A percentile compares a stretch with the other conserved stretches of the same genome.
Evolutionary conservation across 2,888 invertebrate species (phyloP).

Genomic region (Ichneumoninae sp.): DNA sequence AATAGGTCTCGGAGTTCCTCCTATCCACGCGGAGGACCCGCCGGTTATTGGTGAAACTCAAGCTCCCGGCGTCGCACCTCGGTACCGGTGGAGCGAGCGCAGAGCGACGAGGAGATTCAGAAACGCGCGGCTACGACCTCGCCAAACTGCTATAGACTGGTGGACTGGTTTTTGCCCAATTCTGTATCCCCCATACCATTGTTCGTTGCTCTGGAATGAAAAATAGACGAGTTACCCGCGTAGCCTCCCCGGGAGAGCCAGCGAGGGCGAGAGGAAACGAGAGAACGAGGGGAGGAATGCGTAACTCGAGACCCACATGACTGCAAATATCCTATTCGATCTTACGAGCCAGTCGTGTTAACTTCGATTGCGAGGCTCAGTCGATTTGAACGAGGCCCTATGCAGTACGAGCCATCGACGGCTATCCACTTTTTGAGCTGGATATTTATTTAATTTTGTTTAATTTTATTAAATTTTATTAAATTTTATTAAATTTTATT

Average conservation of each 20-base stretch:
- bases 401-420: background rate
- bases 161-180: conserved; percentile 80
- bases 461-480: background rate
- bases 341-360: background rate
- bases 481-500: too few relatives aligned
- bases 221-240: conserved; percentile 70
- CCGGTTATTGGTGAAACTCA: conserved; percentile 4
- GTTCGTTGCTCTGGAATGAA: conserved; percentile 75
- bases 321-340: conserved; percentile 9
- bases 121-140: conserved; percentile 71
- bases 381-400: background rate
- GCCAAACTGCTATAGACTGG: conserved; percentile 74
- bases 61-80: background rate
- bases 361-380: background rate
- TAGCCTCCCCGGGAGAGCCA: conserved; percentile 44
- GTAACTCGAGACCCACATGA: conserved; percentile 47
- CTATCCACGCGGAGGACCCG: conserved; percentile 7
- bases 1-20: background rate
- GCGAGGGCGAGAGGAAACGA: conserved; percentile 49
- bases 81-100: conserved; percentile 11
- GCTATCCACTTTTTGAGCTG: background rate
- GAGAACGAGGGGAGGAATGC: conserved; percentile 38
- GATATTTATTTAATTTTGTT: background rate
- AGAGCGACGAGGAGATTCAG: conserved; percentile 29
- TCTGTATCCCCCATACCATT: conserved; percentile 75